Conservation (phyloP, 2,888 invertebrate species). For the Cremastinae sp. region DNA sequence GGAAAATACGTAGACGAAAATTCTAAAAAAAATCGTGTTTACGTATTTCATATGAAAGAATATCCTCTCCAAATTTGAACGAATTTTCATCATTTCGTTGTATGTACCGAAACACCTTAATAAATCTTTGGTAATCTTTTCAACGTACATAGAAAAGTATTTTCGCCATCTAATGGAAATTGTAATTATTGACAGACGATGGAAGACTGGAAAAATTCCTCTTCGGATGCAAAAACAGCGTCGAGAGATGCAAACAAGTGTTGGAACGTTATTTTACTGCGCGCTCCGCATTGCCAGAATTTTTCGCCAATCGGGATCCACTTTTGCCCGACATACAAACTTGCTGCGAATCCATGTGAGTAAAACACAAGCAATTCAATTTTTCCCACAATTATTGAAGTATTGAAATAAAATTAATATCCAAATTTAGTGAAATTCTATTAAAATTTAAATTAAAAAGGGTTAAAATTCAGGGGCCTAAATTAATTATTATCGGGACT, state of each 20-base stretch:
- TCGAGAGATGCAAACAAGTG: constrained; percentile 77
- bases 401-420: neutral
- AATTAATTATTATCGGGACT: no score
- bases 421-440: neutral
- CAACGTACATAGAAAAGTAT: no score
- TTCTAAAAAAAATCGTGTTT: no score
- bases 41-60: no score
- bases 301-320: constrained; percentile 77
- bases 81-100: no score
- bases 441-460: no score
- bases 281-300: constrained; percentile 76
- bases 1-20: no score
- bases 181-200: constrained; percentile 71
- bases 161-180: neutral
- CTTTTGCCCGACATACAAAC: constrained; percentile 73
- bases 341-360: constrained; percentile 74
- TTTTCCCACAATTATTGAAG: neutral
- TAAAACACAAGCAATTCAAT: neutral
- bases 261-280: constrained; percentile 78
- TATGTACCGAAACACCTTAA: no score
- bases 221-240: constrained; percentile 79
- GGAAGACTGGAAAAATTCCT: constrained; percentile 76
- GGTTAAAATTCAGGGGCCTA: no score
- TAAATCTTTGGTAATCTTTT: no score
- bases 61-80: no score